Evolutionary conservation across 1,140 invertebrate species (phyloP).

Genomic region (Acromyrmex echinatior): DNA sequence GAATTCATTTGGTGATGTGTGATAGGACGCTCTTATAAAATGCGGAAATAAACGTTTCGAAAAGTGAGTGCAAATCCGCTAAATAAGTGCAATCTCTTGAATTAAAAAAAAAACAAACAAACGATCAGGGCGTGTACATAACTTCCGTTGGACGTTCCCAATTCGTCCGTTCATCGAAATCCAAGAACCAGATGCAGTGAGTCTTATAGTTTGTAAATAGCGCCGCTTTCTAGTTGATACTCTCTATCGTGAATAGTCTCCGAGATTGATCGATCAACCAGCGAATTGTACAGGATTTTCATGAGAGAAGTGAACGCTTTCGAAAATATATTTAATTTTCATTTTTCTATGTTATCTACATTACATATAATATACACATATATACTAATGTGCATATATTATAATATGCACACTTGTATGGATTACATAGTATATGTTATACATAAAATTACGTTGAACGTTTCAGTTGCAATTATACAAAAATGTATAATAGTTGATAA

Average conservation of each 20-base stretch:
- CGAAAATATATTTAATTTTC: not conserved
- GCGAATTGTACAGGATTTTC: constrained; percentile 27
- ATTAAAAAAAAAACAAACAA: constrained; percentile 29
- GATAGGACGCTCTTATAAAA: constrained; percentile 27
- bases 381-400: too few species aligned
- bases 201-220: constrained; percentile 69
- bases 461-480: not conserved
- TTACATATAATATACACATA: too few species aligned
- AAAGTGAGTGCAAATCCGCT: constrained; percentile 43
- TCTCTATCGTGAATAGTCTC: constrained; percentile 33
- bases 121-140: constrained; percentile 48
- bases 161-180: constrained; percentile 36
- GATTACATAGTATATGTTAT: too few species aligned
- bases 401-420: too few species aligned
- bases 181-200: constrained; percentile 60
- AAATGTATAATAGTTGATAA: not conserved
- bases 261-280: constrained; percentile 12
- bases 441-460: not conserved
- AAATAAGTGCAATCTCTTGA: constrained; percentile 56
- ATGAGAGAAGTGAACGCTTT: constrained; percentile 6
- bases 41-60: constrained; percentile 24
- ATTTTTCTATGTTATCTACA: not conserved
- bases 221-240: constrained; percentile 34
- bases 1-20: constrained; percentile 30
- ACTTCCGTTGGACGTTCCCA: constrained; percentile 34